These are phyloP conservation scores for Coenonympha glycerion DNA, from an alignment of 2,888 invertebrate genomes.

Conservation along the genomic window DNA sequence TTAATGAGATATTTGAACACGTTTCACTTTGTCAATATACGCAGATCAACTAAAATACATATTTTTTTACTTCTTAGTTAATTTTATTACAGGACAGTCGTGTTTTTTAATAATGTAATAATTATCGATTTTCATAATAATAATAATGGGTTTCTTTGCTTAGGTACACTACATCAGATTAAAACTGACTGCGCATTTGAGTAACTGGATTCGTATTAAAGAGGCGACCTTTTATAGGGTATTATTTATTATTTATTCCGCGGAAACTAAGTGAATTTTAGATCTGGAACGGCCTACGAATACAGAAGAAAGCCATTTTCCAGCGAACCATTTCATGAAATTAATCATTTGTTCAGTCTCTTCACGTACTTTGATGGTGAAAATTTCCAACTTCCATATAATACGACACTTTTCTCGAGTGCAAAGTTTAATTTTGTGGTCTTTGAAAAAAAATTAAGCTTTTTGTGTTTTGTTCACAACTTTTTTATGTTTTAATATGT, in stretches of 20 bases:
- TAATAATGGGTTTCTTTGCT: too few species aligned
- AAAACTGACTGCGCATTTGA: background rate
- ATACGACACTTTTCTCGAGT: background rate
- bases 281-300: constrained; percentile 25
- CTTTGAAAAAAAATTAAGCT: constrained; percentile 7
- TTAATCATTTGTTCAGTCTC: constrained; percentile 31
- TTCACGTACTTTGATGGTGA: constrained; percentile 29
- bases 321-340: constrained; percentile 24
- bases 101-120: too few species aligned
- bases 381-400: constrained; percentile 18
- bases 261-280: constrained; percentile 20
- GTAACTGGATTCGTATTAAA: background rate
- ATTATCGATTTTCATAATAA: too few species aligned
- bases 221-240: background rate
- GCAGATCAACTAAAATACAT: too few species aligned
- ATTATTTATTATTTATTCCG: constrained; percentile 9
- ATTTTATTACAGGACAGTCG: too few species aligned
- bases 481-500: background rate
- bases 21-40: too few species aligned
- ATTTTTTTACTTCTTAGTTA: too few species aligned
- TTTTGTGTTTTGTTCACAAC: background rate
- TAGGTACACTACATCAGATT: too few species aligned
- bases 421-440: constrained; percentile 1
- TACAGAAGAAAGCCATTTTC: constrained; percentile 18
- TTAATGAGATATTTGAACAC: too few species aligned